Percentiles rank a stretch among this genome's conserved stretches.
Evolutionary conservation across 2,113 vertebrate genomes (phyloP).

Genomic region (Bubalus kerabau): DNA sequence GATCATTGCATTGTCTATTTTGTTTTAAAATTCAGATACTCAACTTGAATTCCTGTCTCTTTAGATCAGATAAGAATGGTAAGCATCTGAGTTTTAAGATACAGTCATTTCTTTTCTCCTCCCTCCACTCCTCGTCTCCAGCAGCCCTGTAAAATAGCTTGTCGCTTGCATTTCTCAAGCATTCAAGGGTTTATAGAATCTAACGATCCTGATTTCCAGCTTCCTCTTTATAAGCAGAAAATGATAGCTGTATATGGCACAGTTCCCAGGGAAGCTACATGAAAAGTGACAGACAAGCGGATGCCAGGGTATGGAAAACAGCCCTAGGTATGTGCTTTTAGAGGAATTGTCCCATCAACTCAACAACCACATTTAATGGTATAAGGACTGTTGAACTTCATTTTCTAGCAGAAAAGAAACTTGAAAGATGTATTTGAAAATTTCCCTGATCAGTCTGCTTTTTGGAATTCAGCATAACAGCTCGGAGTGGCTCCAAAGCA

Average conservation of each 20-base stretch:
- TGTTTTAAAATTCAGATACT: slow-evolving; percentile 59
- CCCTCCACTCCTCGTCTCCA: not conserved
- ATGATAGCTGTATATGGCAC: slow-evolving; percentile 37
- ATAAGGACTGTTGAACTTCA: not conserved
- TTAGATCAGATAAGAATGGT: slow-evolving; percentile 13
- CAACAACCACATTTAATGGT: not conserved
- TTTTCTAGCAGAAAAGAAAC: slow-evolving; percentile 38
- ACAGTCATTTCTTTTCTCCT: slow-evolving; percentile 27
- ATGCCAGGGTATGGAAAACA: not conserved
- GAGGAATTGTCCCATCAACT: not conserved
- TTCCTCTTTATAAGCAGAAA: slow-evolving; percentile 55
- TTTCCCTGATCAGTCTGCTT: not conserved
- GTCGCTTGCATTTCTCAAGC: slow-evolving; percentile 37
- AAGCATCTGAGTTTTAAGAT: not conserved
- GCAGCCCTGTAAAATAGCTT: slow-evolving; percentile 45
- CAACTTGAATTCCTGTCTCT: slow-evolving; percentile 45
- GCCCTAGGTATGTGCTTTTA: not conserved
- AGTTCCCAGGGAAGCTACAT: slow-evolving; percentile 23
- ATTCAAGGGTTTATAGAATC: slow-evolving; percentile 57
- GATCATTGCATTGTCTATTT: slow-evolving; percentile 42
- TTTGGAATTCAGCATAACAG: slow-evolving; percentile 14
- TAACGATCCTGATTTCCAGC: slow-evolving; percentile 39
- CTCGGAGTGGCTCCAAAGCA: not conserved
- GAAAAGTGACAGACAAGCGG: not conserved
- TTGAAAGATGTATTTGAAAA: slow-evolving; percentile 13